Evolutionary conservation across 2,797 vertebrate genomes (phyloP).

Genomic region (Sebastes ruberrimus): DNA sequence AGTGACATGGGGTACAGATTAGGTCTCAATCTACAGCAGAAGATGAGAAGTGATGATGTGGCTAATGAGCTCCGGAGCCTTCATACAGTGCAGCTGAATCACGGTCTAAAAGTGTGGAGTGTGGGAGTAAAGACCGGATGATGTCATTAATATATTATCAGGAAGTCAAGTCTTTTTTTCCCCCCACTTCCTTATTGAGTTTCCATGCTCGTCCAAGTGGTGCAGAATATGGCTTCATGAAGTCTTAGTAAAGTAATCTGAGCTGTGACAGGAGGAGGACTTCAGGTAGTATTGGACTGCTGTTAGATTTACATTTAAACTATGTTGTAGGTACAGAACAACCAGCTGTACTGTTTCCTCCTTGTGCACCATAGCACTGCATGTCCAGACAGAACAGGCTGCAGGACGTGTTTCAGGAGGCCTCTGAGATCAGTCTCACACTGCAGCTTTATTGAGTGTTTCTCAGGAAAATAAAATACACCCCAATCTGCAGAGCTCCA

Average conservation of each 20-base stretch:
- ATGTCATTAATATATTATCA: constrained; percentile 51
- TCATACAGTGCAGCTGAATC: constrained; percentile 31
- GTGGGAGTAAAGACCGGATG: constrained; percentile 6
- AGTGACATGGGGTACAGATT: constrained; percentile 3
- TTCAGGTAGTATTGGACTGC: background rate
- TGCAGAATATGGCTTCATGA: background rate
- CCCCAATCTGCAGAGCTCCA: too few relatives aligned
- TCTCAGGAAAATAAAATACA: background rate
- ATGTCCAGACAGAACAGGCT: background rate
- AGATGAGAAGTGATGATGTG: background rate
- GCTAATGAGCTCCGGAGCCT: constrained; percentile 31
- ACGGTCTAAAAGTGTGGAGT: constrained; percentile 8
- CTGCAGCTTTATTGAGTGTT: background rate
- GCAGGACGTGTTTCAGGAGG: background rate
- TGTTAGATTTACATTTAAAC: background rate
- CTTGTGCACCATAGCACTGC: background rate
- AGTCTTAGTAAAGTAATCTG: constrained; percentile 8
- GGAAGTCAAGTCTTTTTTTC: background rate
- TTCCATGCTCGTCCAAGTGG: constrained; percentile 13
- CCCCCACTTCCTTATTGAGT: constrained; percentile 32
- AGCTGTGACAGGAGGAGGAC: background rate
- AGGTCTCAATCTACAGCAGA: background rate
- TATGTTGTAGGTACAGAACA: background rate
- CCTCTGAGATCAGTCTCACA: background rate
- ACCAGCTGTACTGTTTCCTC: background rate